These are phyloP conservation scores for Endomychus coccineus DNA, from an alignment of 2,888 invertebrate genomes.

Conservation along the genomic window DNA sequence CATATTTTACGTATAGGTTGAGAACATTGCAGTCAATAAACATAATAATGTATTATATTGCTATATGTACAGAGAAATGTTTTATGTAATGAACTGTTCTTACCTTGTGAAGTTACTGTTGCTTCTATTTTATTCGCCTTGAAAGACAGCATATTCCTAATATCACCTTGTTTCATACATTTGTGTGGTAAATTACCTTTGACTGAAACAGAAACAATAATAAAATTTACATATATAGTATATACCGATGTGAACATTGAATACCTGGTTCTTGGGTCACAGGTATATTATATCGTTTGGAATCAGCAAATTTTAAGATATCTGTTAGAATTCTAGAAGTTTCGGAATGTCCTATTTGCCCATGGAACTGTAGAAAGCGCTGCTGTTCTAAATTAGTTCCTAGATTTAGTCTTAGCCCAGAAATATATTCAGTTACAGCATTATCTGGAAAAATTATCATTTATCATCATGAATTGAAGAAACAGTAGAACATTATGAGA, in stretches of 20 bases:
- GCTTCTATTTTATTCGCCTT: slow-evolving; percentile 45
- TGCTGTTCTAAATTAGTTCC: slow-evolving; percentile 50
- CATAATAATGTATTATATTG: too few species aligned
- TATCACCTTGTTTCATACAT: slow-evolving; percentile 45
- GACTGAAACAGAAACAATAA: slow-evolving; percentile 7
- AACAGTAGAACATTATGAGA: too few species aligned
- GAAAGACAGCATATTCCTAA: slow-evolving; percentile 50
- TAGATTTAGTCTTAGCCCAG: too few species aligned
- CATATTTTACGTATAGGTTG: too few species aligned
- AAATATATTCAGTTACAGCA: too few species aligned
- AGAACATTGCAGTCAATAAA: too few species aligned
- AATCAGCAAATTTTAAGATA: slow-evolving; percentile 47
- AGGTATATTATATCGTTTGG: slow-evolving; percentile 46
- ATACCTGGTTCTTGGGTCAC: slow-evolving; percentile 39
- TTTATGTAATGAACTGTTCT: too few species aligned
- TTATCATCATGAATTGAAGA: too few species aligned
- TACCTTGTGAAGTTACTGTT: slow-evolving; percentile 42
- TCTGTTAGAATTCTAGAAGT: slow-evolving; percentile 44
- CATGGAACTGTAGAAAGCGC: slow-evolving; percentile 44
- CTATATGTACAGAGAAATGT: too few species aligned
- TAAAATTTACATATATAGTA: slow-evolving; percentile 4
- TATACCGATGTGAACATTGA: slow-evolving; percentile 33
- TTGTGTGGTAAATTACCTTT: slow-evolving; percentile 1
- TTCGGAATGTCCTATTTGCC: slow-evolving; percentile 45
- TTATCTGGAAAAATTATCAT: too few species aligned